phyloP scores from a whole-genome alignment of 2,797 vertebrate species.

The Sciurus vulgaris region DNA sequence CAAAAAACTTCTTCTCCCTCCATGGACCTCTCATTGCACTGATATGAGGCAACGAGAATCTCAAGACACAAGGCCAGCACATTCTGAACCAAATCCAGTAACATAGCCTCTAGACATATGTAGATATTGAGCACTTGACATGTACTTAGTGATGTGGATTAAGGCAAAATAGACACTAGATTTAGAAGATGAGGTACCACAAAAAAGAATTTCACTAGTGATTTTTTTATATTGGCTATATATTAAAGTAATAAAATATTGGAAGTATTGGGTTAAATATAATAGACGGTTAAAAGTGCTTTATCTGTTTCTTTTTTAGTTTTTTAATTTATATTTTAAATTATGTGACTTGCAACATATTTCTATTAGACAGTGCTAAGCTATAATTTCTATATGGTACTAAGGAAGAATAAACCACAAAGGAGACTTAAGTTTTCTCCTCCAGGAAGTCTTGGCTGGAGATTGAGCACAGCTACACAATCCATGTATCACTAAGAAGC shows the following conservation, averaged over 20 bases:
- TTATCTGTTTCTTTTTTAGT: neutral
- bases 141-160: neutral
- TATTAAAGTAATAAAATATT: neutral
- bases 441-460: neutral
- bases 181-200: neutral
- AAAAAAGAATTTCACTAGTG: constrained; percentile 36
- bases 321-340: neutral
- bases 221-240: neutral
- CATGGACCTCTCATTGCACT: neutral
- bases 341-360: neutral
- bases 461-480: neutral
- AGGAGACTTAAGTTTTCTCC: neutral
- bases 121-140: neutral
- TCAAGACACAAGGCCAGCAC: neutral
- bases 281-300: constrained; percentile 12
- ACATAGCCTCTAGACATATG: neutral
- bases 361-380: neutral
- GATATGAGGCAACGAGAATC: neutral
- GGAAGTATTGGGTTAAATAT: neutral
- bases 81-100: neutral
- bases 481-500: neutral
- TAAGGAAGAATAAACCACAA: neutral
- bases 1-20: neutral
- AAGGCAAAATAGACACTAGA: neutral
- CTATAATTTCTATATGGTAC: neutral